Base-by-base conservation (phyloP, 2,888 invertebrate genomes). In the Plagodis pulveraria region DNA sequence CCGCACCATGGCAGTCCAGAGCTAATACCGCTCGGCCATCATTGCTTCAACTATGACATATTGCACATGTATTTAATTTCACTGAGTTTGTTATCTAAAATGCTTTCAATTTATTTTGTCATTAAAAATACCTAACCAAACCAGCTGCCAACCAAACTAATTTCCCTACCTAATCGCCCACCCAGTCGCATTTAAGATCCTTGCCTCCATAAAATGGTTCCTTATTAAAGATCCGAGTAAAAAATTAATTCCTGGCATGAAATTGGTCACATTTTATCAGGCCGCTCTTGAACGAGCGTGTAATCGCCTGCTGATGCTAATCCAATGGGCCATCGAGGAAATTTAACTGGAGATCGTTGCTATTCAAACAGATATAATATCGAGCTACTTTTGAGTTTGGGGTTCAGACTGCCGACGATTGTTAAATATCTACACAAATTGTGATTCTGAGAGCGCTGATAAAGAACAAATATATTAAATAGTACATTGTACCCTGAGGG, bases 281-380 rank as follows among this genome's bases (percentile, higher is more conserved):
- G 64, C 61, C 69, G 70, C 70, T 74, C 72, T 73, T 65, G 69
- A 76, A 73, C 67, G 72, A 67, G 67, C 74, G 71, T 80, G 80
- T 88, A 83, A 90, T 86, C 81, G 87, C 79, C 60, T 69, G 67
- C 71, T 80, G 77, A 90, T 91, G 90, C 85, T 89, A 90, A 90
- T 91, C 84, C 83, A 76, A 91, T 89, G 70, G 88, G 74, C 87
- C 81, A 86, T 89, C 80, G 70, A 77, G 74, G 76, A 79, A 84
- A 78, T 86, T 83, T 84, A 78, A 84, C 83, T 79, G 81, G 76
- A 66, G 72, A 78, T 81, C 80, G 62, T 62, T 57, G 58, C 60
- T 49, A 61, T 61, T 61, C 52, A 45, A 48, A 49, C 52, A 52
- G 60, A 61, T 53, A 61, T 56, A 45, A 61, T 49, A 56, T 61